These are phyloP conservation scores for Strigamia maritima DNA, from an alignment of 2,888 invertebrate species.

Conservation along the genomic window DNA sequence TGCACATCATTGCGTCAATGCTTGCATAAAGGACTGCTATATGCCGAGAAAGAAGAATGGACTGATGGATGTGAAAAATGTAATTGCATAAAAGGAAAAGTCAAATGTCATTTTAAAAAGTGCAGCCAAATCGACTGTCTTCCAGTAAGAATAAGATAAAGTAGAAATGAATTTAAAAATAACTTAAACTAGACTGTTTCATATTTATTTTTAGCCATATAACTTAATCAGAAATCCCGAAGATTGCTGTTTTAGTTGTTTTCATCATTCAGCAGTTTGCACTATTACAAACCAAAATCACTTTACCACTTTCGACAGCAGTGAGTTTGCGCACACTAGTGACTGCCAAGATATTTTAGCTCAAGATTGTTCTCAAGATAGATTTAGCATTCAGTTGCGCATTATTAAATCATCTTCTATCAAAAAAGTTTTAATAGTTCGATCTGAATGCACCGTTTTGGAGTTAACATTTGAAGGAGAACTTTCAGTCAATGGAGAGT, in stretches of 20 bases:
- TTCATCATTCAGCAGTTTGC: background rate
- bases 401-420: background rate
- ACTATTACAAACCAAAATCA: background rate
- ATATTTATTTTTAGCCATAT: background rate
- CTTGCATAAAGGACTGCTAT: background rate
- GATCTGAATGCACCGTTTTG: background rate
- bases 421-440: background rate
- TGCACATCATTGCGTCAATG: conserved; percentile 35
- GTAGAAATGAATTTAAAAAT: too few relatives aligned
- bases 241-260: background rate
- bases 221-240: background rate
- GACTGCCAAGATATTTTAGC: background rate
- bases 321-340: background rate
- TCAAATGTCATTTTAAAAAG: background rate
- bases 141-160: background rate
- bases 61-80: background rate
- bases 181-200: too few relatives aligned
- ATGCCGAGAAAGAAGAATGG: conserved; percentile 5
- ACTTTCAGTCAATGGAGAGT: background rate
- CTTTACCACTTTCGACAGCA: background rate
- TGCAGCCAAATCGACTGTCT: background rate
- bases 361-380: background rate
- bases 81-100: background rate
- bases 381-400: background rate
- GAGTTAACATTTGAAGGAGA: background rate